Evolutionary conservation across 2,888 invertebrate species (phyloP).

Genomic region (Andrena bucephala): DNA sequence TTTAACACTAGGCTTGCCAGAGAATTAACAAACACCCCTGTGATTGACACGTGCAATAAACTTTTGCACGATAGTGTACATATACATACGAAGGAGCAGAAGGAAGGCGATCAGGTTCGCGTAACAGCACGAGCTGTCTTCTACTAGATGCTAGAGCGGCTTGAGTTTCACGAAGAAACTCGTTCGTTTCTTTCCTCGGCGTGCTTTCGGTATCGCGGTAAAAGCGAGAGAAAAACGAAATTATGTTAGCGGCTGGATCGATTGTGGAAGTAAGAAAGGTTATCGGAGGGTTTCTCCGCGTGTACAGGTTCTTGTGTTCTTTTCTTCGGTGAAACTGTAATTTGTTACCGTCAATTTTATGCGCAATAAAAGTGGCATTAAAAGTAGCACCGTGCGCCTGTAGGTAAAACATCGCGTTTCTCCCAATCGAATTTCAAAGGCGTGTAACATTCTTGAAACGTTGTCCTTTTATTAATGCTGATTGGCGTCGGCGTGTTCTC

Average conservation of each 20-base stretch:
- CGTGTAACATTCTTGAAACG: too few species aligned
- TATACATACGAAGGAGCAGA: background rate
- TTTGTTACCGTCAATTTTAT: background rate
- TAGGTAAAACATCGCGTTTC: too few species aligned
- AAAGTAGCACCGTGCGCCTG: background rate
- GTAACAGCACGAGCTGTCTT: slow-evolving; percentile 46
- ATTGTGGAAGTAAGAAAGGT: slow-evolving; percentile 37
- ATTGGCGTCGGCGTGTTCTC: too few species aligned
- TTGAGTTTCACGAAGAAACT: slow-evolving; percentile 68
- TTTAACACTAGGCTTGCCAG: background rate
- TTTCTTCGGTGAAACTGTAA: background rate
- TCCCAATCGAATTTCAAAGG: too few species aligned
- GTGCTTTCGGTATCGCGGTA: slow-evolving; percentile 50
- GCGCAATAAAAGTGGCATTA: background rate
- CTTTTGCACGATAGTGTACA: background rate
- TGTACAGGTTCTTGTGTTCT: background rate
- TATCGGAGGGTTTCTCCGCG: slow-evolving; percentile 41
- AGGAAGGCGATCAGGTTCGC: slow-evolving; percentile 52
- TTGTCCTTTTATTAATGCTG: too few species aligned
- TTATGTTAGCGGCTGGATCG: slow-evolving; percentile 36
- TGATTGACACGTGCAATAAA: background rate
- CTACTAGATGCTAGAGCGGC: slow-evolving; percentile 47
- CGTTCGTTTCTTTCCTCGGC: slow-evolving; percentile 60
- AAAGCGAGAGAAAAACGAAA: slow-evolving; percentile 58
- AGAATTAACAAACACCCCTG: background rate